Conservation (phyloP, 2,113 vertebrate species). For the Macaca fascicularis region T2T-MFA8v1.1 NC_088384.1:2950001-2950500, state of each 20-base stretch:
- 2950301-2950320: neutral
- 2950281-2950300: too few relatives aligned
- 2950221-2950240: neutral
- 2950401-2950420: neutral
- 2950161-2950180: neutral
- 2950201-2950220: too few relatives aligned
- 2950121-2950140: neutral
- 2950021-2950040: rapidly evolving
- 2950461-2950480: too few relatives aligned
- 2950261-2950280: too few relatives aligned
- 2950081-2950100: neutral
- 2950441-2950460: rapidly evolving
- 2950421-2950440: neutral
- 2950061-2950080: neutral
- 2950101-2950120: neutral
- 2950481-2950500: neutral
- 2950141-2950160: neutral
- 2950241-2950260: neutral
- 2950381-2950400: neutral
- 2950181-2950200: neutral
- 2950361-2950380: neutral
- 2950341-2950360: neutral
- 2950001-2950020: too few relatives aligned
- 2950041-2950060: too few relatives aligned
- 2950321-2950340: neutral